Conservation (phyloP, 1,140 invertebrate species). For the Saccostrea cuccullata region DNA sequence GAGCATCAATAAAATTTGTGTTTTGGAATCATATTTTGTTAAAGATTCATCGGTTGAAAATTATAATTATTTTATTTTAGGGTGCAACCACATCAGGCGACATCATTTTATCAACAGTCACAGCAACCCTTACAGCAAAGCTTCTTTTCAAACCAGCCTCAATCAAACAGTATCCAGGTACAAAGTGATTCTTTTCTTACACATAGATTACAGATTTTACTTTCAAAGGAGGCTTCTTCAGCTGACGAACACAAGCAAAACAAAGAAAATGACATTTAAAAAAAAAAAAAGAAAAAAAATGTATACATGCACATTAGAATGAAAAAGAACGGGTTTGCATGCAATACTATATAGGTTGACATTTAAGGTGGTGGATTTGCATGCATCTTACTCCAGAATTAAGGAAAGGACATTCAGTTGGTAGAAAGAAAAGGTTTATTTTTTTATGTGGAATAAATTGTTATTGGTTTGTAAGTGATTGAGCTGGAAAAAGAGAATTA, state of each 20-base stretch:
- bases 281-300: too few species aligned
- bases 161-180: constrained; percentile 70
- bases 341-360: background rate
- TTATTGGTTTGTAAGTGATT: background rate
- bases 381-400: background rate
- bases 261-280: background rate
- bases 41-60: background rate
- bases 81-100: constrained; percentile 63
- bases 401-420: background rate
- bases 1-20: too few species aligned
- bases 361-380: background rate
- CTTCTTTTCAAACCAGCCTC: constrained; percentile 69
- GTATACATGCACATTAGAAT: background rate
- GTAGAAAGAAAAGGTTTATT: background rate
- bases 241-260: background rate
- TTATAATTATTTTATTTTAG: constrained; percentile 2
- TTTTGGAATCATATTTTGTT: background rate
- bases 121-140: constrained; percentile 70
- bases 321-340: background rate
- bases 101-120: constrained; percentile 68
- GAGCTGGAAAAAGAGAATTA: background rate
- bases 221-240: background rate
- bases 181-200: background rate
- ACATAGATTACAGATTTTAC: background rate
- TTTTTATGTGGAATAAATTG: background rate